phyloP scores from a whole-genome alignment of 2,113 vertebrate species.

The Pelodiscus sinensis region DNA sequence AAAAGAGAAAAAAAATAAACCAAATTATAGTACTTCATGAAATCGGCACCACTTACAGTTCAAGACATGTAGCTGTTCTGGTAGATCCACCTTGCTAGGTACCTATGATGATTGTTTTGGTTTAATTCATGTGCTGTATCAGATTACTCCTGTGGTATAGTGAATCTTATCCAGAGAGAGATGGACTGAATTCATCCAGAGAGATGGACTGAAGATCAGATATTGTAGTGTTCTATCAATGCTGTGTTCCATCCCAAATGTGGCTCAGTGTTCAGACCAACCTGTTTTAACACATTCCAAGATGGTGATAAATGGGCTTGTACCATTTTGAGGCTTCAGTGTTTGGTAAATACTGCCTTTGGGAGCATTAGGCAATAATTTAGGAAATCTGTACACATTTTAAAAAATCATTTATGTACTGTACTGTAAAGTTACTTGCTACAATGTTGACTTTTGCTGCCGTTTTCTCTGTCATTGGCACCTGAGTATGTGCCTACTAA shows the following conservation, averaged over 20 bases:
- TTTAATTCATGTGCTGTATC: accelerated
- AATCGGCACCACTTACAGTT: slow-evolving; percentile 32
- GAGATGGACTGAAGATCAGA: background rate
- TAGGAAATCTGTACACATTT: background rate
- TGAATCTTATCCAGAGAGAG: background rate
- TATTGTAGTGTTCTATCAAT: background rate
- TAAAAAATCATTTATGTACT: slow-evolving; percentile 4
- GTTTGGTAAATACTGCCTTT: background rate
- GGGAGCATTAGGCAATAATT: slow-evolving; percentile 72
- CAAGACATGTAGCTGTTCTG: background rate
- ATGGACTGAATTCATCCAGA: background rate
- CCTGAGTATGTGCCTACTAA: background rate
- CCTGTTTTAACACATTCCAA: slow-evolving; percentile 60
- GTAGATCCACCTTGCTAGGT: accelerated
- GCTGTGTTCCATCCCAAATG: accelerated
- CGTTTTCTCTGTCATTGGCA: background rate
- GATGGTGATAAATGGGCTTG: slow-evolving; percentile 15
- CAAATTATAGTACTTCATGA: background rate
- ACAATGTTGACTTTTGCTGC: slow-evolving; percentile 13
- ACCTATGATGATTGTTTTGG: background rate
- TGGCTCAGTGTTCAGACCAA: slow-evolving; percentile 14
- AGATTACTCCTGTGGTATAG: background rate
- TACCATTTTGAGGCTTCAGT: slow-evolving; percentile 17
- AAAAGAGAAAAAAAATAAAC: background rate
- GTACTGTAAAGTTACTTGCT: slow-evolving; percentile 40